A percentile compares a stretch with the other conserved stretches of the same genome.
These are phyloP conservation scores for Drosophila navojoa DNA, from an alignment of 1,140 invertebrate genomes.

Conservation along the genomic window DNA sequence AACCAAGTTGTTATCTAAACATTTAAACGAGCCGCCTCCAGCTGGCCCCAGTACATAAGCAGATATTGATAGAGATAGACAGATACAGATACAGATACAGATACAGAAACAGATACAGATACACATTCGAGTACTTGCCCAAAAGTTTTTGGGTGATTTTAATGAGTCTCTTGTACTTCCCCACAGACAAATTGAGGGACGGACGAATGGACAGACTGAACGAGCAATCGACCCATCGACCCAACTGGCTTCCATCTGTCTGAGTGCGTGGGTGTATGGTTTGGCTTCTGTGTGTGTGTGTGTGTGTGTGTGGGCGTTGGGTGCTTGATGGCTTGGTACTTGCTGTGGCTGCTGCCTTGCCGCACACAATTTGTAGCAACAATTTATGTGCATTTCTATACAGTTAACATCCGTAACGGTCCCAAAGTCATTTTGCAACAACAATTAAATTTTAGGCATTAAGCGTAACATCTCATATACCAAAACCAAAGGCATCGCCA, in stretches of 20 bases:
- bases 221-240: constrained; percentile 9
- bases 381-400: constrained; percentile 69
- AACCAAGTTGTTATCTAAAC: constrained; percentile 67
- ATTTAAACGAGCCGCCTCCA: constrained; percentile 60
- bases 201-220: background rate
- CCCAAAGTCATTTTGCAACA: constrained; percentile 60
- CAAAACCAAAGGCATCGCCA: constrained; percentile 13
- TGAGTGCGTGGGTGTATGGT: constrained; percentile 29
- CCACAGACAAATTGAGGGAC: constrained; percentile 1
- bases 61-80: constrained; percentile 2
- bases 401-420: constrained; percentile 65
- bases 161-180: constrained; percentile 44
- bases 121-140: constrained; percentile 9
- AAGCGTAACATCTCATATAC: background rate
- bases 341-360: constrained; percentile 21
- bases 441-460: constrained; percentile 64
- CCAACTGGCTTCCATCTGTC: constrained; percentile 28
- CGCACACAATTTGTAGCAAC: constrained; percentile 36
- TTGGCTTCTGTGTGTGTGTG: constrained; percentile 45
- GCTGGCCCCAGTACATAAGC: constrained; percentile 13
- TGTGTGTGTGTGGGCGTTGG: constrained; percentile 35
- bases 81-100: constrained; percentile 4
- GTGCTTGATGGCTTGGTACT: constrained; percentile 18
- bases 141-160: constrained; percentile 29
- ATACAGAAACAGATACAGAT: constrained; percentile 7